phyloP scores from a whole-genome alignment of 2,888 invertebrate genomes.

The Oxytorus armatus region DNA sequence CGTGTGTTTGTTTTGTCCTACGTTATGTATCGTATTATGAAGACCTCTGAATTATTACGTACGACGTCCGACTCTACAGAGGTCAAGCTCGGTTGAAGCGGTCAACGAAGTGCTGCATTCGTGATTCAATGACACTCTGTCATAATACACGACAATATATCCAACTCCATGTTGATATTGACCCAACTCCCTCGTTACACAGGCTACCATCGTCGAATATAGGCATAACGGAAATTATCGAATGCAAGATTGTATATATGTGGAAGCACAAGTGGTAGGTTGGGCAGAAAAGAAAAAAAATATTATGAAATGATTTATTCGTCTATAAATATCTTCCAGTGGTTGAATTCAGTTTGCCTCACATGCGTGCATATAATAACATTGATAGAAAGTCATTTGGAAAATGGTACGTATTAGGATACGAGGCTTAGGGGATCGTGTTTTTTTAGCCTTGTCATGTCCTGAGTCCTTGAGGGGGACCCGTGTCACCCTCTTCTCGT shows the following conservation, averaged over 20 bases:
- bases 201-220: neutral
- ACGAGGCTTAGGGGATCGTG: too few relatives aligned
- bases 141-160: conserved; percentile 12
- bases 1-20: too few relatives aligned
- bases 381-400: neutral
- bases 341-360: neutral
- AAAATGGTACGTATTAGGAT: neutral
- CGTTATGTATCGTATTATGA: conserved; percentile 23
- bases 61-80: neutral
- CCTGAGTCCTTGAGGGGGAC: too few relatives aligned
- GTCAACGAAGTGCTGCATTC: conserved; percentile 9
- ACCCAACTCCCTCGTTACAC: neutral
- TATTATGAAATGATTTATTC: conserved; percentile 11
- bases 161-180: neutral
- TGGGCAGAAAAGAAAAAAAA: conserved; percentile 3
- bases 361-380: neutral
- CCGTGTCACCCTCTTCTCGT: too few relatives aligned
- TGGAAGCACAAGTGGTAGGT: conserved; percentile 1
- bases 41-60: conserved; percentile 9
- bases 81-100: conserved; percentile 17
- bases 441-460: too few relatives aligned
- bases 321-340: conserved; percentile 24
- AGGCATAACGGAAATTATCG: neutral
- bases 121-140: conserved; percentile 4
- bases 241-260: neutral